Conservation (phyloP, 2,113 vertebrate species). For the Campylomormyrus numenius region DNA sequence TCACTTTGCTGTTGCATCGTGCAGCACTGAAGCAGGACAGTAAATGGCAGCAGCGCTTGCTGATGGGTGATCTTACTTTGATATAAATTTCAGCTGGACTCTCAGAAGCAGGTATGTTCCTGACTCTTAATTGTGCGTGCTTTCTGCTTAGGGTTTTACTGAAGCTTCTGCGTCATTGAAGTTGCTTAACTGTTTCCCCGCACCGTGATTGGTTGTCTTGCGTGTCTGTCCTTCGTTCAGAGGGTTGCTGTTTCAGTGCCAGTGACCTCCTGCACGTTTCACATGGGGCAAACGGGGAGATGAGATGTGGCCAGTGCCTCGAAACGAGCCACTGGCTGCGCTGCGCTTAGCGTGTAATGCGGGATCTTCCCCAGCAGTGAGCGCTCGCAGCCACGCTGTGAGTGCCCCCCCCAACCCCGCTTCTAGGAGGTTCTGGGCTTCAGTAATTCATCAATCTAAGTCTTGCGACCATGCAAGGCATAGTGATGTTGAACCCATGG, state of each 20-base stretch:
- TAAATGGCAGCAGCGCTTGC: slow-evolving; percentile 28
- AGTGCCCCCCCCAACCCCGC: background rate
- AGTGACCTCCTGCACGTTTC: background rate
- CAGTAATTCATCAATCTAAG: background rate
- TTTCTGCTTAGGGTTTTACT: background rate
- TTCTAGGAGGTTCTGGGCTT: slow-evolving; percentile 9
- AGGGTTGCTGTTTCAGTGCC: background rate
- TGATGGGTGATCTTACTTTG: slow-evolving; percentile 53
- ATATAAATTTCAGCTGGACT: slow-evolving; percentile 47
- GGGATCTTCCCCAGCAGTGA: slow-evolving; percentile 32
- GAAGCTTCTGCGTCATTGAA: background rate
- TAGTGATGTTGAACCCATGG: slow-evolving; percentile 9
- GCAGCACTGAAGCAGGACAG: slow-evolving; percentile 38
- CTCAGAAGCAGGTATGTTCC: slow-evolving; percentile 64
- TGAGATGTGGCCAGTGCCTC: slow-evolving; percentile 35
- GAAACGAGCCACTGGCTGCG: background rate
- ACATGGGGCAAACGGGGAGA: slow-evolving; percentile 38
- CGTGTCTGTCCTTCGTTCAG: background rate
- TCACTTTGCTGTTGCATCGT: slow-evolving; percentile 31
- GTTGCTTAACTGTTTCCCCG: background rate
- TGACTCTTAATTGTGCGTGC: slow-evolving; percentile 14
- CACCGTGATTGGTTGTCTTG: background rate
- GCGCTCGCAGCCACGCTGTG: background rate
- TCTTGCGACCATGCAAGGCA: background rate
- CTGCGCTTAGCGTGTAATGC: background rate